phyloP scores from a whole-genome alignment of 2,888 invertebrate genomes.

The Philopedon plagiatum region DNA sequence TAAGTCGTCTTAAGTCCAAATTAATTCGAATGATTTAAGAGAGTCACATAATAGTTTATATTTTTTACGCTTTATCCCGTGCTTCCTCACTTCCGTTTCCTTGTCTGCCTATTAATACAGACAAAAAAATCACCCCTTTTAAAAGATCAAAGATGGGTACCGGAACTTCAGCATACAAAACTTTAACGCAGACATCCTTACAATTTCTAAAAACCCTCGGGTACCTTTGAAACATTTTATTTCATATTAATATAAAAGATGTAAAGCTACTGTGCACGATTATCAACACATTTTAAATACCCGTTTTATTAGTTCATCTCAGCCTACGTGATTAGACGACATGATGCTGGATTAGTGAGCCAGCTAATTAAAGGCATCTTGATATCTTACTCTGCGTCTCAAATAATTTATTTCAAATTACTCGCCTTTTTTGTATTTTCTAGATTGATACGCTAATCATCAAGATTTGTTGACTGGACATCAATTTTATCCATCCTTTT shows the following conservation, averaged over 20 bases:
- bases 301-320: slow-evolving; percentile 14
- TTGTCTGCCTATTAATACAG: slow-evolving; percentile 7
- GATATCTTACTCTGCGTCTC: slow-evolving; percentile 8
- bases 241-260: background rate
- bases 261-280: background rate
- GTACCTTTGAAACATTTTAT: background rate
- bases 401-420: background rate
- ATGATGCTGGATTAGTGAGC: slow-evolving; percentile 6
- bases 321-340: slow-evolving; percentile 16
- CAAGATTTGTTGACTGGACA: no score
- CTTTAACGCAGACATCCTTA: background rate
- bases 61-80: background rate
- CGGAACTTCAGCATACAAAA: slow-evolving; percentile 12
- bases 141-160: background rate
- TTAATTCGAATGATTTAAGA: no score
- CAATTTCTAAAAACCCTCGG: background rate
- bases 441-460: no score
- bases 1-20: no score
- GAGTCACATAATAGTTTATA: no score
- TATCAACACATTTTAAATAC: slow-evolving; percentile 23
- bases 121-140: slow-evolving; percentile 15
- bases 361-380: slow-evolving; percentile 16
- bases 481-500: no score
- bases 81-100: slow-evolving; percentile 18
- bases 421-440: no score